These are phyloP conservation scores for Cyphomyrus discorhynchus DNA, from an alignment of 2,113 vertebrate species.

Conservation along the genomic window DNA sequence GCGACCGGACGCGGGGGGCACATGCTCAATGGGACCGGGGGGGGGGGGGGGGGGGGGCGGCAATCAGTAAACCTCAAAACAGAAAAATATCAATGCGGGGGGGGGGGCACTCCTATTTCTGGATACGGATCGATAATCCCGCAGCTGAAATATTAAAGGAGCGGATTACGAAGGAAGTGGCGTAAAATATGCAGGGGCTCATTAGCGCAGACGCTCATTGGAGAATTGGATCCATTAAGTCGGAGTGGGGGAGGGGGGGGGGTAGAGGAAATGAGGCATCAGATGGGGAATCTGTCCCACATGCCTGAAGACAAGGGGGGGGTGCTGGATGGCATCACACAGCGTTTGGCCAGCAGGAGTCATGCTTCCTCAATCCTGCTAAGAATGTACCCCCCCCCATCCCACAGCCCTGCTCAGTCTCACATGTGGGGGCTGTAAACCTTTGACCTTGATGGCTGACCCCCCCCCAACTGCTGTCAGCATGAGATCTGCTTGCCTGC, in stretches of 20 bases:
- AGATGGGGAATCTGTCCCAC: background rate
- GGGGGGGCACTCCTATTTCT: conserved; percentile 1
- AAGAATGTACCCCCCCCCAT: background rate
- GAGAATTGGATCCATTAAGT: background rate
- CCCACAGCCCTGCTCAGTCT: background rate
- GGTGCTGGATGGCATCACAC: background rate
- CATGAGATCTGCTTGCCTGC: background rate
- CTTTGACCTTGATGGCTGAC: background rate
- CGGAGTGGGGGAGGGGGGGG: background rate
- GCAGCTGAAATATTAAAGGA: conserved; percentile 19
- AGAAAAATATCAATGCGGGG: background rate
- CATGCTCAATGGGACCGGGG: too few species aligned
- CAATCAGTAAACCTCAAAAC: background rate
- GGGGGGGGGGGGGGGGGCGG: background rate
- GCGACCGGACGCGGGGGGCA: too few species aligned
- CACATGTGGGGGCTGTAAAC: background rate
- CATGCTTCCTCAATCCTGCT: background rate
- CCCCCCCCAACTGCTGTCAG: background rate
- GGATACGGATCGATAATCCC: conserved; percentile 1
- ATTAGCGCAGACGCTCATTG: conserved; percentile 2
- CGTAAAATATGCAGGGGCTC: conserved; percentile 20
- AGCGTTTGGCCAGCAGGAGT: background rate
- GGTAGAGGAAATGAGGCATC: background rate
- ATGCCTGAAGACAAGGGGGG: background rate
- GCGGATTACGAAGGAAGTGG: background rate